Percentiles rank a stretch among this genome's conserved stretches.
Evolutionary conservation across 2,797 vertebrate genomes (phyloP).

Genomic region (Chromis chromis): DNA sequence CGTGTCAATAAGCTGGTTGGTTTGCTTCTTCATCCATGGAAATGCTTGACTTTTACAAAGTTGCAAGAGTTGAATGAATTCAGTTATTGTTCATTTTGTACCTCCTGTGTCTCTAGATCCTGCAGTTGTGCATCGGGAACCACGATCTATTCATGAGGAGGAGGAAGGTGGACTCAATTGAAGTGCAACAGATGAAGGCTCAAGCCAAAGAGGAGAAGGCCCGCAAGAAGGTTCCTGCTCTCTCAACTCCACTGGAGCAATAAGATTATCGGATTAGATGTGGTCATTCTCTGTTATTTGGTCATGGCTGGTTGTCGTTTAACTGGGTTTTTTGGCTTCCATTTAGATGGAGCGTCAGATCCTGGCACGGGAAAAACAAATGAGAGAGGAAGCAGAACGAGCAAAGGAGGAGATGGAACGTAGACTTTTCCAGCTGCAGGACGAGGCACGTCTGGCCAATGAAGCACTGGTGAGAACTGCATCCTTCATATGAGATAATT

Average conservation of each 20-base stretch:
- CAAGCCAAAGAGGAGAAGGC: conserved; percentile 94
- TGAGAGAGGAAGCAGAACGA: conserved; percentile 93
- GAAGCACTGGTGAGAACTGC: conserved; percentile 89
- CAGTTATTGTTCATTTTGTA: background rate
- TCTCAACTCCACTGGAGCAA: background rate
- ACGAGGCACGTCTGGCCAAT: conserved; percentile 92
- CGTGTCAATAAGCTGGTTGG: conserved; percentile 93
- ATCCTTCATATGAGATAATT: background rate
- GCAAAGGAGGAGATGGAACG: conserved; percentile 94
- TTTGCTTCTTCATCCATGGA: conserved; percentile 14
- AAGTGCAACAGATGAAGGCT: conserved; percentile 96
- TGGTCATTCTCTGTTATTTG: background rate
- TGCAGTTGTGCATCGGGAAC: conserved; percentile 93
- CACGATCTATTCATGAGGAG: conserved; percentile 94
- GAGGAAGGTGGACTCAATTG: conserved; percentile 93
- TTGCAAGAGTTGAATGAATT: background rate
- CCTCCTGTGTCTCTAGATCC: conserved; percentile 79
- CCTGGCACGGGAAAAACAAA: conserved; percentile 92
- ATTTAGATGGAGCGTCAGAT: conserved; percentile 92
- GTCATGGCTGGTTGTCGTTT: background rate
- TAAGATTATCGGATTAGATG: background rate
- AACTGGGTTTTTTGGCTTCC: background rate
- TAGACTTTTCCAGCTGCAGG: conserved; percentile 92
- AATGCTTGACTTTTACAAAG: background rate
- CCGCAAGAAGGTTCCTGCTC: conserved; percentile 89